Percentiles rank a stretch among this genome's conserved stretches.
phyloP scores from a whole-genome alignment of 2,888 invertebrate genomes.

The Apotomis capreana region DNA sequence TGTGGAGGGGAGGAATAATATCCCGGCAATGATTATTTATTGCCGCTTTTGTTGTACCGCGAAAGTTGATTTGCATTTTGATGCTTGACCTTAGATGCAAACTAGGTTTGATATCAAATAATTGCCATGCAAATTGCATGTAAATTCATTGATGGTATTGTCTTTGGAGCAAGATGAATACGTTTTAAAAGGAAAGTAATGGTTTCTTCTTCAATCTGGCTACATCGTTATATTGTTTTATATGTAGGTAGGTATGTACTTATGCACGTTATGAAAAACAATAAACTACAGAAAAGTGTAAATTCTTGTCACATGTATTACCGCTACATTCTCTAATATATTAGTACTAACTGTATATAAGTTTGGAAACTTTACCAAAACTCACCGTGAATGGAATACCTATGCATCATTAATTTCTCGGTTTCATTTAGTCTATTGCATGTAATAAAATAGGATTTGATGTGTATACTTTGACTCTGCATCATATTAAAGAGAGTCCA shows the following conservation, averaged over 20 bases:
- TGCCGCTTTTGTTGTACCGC: constrained; percentile 67
- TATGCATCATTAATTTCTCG: no score
- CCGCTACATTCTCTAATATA: no score
- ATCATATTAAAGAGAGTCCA: background rate
- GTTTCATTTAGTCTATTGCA: no score
- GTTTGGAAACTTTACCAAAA: no score
- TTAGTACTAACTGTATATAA: no score
- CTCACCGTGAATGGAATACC: no score
- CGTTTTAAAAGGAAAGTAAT: constrained; percentile 26
- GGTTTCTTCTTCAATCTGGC: background rate
- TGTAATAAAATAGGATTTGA: no score
- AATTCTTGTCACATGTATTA: no score
- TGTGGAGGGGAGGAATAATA: constrained; percentile 69
- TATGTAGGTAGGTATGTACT: background rate
- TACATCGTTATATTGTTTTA: background rate
- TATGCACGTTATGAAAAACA: no score
- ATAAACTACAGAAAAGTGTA: no score
- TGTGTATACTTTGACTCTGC: no score
- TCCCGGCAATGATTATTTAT: constrained; percentile 73
- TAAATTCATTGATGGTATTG: constrained; percentile 3
- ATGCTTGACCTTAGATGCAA: constrained; percentile 34
- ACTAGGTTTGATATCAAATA: constrained; percentile 34
- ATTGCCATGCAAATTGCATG: constrained; percentile 27
- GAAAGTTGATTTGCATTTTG: constrained; percentile 47
- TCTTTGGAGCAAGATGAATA: constrained; percentile 15